Conservation (phyloP, 2,888 invertebrate genomes). For the Herminia tarsipennalis region DNA sequence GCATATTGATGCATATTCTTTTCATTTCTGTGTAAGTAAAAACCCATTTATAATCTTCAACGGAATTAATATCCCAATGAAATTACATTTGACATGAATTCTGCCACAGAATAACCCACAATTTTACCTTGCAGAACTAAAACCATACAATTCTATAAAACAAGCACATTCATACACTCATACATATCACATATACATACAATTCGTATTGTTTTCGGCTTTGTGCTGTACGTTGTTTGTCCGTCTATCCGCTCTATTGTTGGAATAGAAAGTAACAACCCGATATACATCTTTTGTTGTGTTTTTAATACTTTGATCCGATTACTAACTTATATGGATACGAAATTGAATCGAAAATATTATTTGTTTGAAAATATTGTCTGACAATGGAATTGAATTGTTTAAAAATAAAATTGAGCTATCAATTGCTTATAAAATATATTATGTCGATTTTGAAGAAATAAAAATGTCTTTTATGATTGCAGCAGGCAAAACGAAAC, state of each 20-base stretch:
- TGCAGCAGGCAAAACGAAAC: too few species aligned
- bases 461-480: too few species aligned
- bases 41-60: too few species aligned
- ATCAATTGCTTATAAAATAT: too few species aligned
- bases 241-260: conserved; percentile 46
- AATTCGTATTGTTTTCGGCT: conserved; percentile 14
- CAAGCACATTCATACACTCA: neutral
- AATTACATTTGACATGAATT: too few species aligned
- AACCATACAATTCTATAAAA: conserved; percentile 1
- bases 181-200: neutral
- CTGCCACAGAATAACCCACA: neutral
- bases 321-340: conserved; percentile 29
- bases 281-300: conserved; percentile 47
- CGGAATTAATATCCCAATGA: too few species aligned
- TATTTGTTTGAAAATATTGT: conserved; percentile 15
- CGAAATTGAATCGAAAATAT: conserved; percentile 18
- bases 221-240: conserved; percentile 16
- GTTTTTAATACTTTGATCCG: conserved; percentile 54
- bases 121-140: neutral
- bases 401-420: too few species aligned
- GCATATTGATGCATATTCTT: too few species aligned
- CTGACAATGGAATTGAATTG: neutral
- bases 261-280: conserved; percentile 37
- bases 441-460: too few species aligned
- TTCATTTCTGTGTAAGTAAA: too few species aligned